Base-by-base conservation (phyloP, 2,113 vertebrate genomes). In the Synodontis membranacea region DNA sequence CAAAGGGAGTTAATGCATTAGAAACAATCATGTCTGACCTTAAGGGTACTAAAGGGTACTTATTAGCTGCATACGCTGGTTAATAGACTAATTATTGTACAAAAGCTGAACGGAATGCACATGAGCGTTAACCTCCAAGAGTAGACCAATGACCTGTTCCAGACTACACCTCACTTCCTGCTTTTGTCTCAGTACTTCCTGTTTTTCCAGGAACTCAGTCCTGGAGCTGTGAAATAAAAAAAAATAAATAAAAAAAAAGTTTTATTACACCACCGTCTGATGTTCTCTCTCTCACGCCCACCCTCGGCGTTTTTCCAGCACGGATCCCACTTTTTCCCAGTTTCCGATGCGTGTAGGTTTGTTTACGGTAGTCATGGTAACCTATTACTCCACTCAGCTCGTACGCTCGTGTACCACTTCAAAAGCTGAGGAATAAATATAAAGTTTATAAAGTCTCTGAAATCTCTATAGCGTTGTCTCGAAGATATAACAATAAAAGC, bases 101-200 rank as follows among this genome's bases (percentile, higher is more conserved):
- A 58, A 4, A 31, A 81, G 11, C 19, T 21, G 58, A 37, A 64
- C 62, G 5, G 62, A 15, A 1, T n/a, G n/a, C n/a, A n/a, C n/a
- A n/a, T 6, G n/a, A 48, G 72, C 82, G 58, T 68, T 39, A 66
- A 42, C 56, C 62, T 72, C 25, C 54, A 39, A 12, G n/a, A 44
- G 34, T 5, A 52, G 23, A 86, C 9, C 72, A 68, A 0, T 19
- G 60, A 56, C 58, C 72, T 83, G 84, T 88, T 81, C 87, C 82
- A 83, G 62, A 34, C 54, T 88, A 44, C 46, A 87, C 80, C 86
- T 87, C 44, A 87, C 74, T 83, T 90, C 89, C 88, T 82, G 48
- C 80, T 62, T 89, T 90, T 90, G 89, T 90, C 85, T 87, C 56
- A 7, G 64, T 34, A 21, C 58, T 66, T 86, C 86, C 89, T 90